These are phyloP conservation scores for Lophius americanus DNA, from an alignment of 2,797 vertebrate species.

Conservation along the genomic window DNA sequence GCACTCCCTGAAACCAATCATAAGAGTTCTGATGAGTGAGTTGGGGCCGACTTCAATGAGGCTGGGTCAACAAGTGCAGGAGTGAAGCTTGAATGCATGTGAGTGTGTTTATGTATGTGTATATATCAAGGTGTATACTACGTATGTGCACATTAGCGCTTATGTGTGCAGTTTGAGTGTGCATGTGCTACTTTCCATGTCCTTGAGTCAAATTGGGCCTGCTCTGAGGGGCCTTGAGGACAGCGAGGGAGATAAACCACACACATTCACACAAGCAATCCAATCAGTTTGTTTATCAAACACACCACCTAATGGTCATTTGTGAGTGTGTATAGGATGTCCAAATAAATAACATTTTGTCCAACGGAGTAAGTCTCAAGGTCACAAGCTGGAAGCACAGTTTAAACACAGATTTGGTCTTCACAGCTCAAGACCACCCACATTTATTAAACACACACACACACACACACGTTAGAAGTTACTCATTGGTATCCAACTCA, in stretches of 20 bases:
- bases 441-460: slow-evolving; percentile 67
- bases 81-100: slow-evolving; percentile 25
- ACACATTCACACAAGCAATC: slow-evolving; percentile 79
- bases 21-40: slow-evolving; percentile 59
- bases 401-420: slow-evolving; percentile 79
- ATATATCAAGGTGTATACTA: slow-evolving; percentile 33
- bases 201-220: slow-evolving; percentile 74
- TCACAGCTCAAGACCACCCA: slow-evolving; percentile 82
- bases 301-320: slow-evolving; percentile 84
- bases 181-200: slow-evolving; percentile 59
- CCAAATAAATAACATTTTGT: slow-evolving; percentile 81
- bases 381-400: slow-evolving; percentile 77
- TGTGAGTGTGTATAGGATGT: slow-evolving; percentile 81
- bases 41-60: slow-evolving; percentile 61
- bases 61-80: slow-evolving; percentile 65
- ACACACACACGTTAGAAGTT: slow-evolving; percentile 51
- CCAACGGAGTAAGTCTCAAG: slow-evolving; percentile 73
- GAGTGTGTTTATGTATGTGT: slow-evolving; percentile 38
- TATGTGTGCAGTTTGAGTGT: slow-evolving; percentile 33
- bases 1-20: slow-evolving; percentile 59
- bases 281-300: slow-evolving; percentile 88
- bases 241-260: slow-evolving; percentile 73
- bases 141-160: slow-evolving; percentile 17
- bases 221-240: slow-evolving; percentile 69
- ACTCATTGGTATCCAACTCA: slow-evolving; percentile 56